Evolutionary conservation across 2,113 vertebrate species (phyloP).

Genomic region (Brachirus orientalis): DNA sequence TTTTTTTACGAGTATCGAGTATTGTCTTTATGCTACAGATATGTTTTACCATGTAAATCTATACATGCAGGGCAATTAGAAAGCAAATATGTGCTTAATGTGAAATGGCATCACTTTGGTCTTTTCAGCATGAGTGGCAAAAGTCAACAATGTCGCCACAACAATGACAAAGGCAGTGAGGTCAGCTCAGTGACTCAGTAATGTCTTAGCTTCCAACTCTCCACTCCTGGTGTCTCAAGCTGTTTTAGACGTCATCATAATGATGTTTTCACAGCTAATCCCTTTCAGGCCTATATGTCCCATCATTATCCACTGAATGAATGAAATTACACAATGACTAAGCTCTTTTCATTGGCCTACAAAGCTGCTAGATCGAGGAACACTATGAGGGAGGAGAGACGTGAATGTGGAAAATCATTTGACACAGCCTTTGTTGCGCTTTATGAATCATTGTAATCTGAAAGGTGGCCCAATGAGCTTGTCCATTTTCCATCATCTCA

Average conservation of each 20-base stretch:
- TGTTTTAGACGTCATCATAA: conserved; percentile 59
- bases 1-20: no score
- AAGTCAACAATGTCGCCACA: neutral
- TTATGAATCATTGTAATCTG: conserved; percentile 63
- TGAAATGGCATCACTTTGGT: no score
- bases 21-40: no score
- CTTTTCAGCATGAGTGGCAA: no score
- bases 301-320: conserved; percentile 56
- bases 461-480: conserved; percentile 52
- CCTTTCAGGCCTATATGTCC: conserved; percentile 56
- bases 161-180: neutral
- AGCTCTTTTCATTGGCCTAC: conserved; percentile 63
- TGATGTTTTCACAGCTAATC: conserved; percentile 66
- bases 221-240: conserved; percentile 4
- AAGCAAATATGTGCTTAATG: no score
- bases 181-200: neutral
- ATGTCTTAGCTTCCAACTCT: neutral
- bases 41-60: no score
- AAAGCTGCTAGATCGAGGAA: conserved; percentile 66
- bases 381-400: conserved; percentile 45
- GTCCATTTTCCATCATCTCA: conserved; percentile 30
- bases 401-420: conserved; percentile 36
- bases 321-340: conserved; percentile 72
- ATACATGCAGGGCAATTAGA: no score
- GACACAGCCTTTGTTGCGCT: conserved; percentile 47